Conservation (phyloP, 2,888 invertebrate genomes). For the Uloborus plumipes region DNA sequence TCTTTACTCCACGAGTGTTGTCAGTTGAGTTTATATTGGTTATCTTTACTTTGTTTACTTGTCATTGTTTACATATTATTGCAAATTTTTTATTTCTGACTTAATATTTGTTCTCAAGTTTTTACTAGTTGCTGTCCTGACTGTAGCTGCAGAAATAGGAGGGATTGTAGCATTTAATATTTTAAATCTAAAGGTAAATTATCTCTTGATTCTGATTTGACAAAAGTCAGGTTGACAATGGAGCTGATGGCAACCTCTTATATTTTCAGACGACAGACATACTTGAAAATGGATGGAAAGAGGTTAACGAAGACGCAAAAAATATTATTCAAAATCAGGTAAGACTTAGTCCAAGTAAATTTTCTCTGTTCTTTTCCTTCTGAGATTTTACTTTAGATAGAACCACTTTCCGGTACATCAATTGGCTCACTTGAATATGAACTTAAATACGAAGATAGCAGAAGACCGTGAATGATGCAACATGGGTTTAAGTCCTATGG, state of each 20-base stretch:
- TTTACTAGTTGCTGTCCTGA: conserved; percentile 69
- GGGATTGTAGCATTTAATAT: conserved; percentile 70
- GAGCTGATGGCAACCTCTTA: background rate
- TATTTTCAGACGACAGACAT: conserved; percentile 69
- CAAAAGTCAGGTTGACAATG: too few relatives aligned
- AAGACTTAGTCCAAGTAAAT: conserved; percentile 11
- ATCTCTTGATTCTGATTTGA: background rate
- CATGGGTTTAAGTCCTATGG: too few relatives aligned
- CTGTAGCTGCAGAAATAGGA: conserved; percentile 70
- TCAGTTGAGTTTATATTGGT: background rate
- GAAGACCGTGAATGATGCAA: too few relatives aligned
- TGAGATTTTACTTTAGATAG: too few relatives aligned
- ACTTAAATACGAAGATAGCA: too few relatives aligned
- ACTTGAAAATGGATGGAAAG: conserved; percentile 70
- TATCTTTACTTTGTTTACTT: too few relatives aligned
- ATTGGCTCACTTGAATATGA: too few relatives aligned
- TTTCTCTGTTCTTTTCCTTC: too few relatives aligned
- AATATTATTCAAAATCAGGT: conserved; percentile 71
- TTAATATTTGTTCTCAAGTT: conserved; percentile 68
- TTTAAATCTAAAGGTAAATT: conserved; percentile 58
- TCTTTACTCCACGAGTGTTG: too few relatives aligned
- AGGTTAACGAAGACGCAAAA: conserved; percentile 71
- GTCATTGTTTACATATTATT: too few relatives aligned
- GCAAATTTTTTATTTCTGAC: background rate
- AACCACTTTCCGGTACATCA: too few relatives aligned